Evolutionary conservation across 2,797 vertebrate genomes (phyloP).

Genomic region (Acanthurus tractus): DNA sequence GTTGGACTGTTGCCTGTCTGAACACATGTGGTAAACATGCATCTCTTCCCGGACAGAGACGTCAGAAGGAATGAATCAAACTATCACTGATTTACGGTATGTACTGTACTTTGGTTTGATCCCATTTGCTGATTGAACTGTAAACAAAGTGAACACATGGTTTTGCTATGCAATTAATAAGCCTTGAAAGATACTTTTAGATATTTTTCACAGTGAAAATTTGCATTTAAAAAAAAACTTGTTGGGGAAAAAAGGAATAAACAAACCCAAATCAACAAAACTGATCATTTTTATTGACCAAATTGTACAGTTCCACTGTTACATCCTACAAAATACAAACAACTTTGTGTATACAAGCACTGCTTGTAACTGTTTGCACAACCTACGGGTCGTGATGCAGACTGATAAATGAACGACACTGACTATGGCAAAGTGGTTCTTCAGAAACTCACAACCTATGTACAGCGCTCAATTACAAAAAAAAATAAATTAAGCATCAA

Average conservation of each 20-base stretch:
- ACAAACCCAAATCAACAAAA: conserved; percentile 34
- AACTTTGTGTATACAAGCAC: conserved; percentile 67
- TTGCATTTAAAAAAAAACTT: not conserved
- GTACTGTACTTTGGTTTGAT: not conserved
- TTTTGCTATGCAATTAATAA: not conserved
- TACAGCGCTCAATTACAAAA: conserved; percentile 47
- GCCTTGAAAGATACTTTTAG: no score
- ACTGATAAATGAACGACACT: conserved; percentile 41
- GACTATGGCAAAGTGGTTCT: conserved; percentile 45
- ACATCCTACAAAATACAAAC: conserved; percentile 72
- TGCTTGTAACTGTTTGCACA: conserved; percentile 64
- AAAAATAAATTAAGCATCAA: conserved; percentile 49
- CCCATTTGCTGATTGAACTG: not conserved
- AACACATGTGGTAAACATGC: conserved; percentile 52
- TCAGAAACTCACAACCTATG: conserved; percentile 56
- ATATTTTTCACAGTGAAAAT: not conserved
- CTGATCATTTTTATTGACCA: conserved; percentile 73
- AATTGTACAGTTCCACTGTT: conserved; percentile 69
- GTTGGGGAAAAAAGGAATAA: fast-evolving
- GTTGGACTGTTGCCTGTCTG: conserved; percentile 15
- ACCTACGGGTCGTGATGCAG: conserved; percentile 38
- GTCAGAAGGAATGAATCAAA: conserved; percentile 4
- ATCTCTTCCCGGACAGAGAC: conserved; percentile 22
- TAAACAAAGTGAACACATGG: not conserved
- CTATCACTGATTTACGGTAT: conserved; percentile 1